Conservation (phyloP, 1,140 invertebrate species). For the Drosophila jambulina region DNA sequence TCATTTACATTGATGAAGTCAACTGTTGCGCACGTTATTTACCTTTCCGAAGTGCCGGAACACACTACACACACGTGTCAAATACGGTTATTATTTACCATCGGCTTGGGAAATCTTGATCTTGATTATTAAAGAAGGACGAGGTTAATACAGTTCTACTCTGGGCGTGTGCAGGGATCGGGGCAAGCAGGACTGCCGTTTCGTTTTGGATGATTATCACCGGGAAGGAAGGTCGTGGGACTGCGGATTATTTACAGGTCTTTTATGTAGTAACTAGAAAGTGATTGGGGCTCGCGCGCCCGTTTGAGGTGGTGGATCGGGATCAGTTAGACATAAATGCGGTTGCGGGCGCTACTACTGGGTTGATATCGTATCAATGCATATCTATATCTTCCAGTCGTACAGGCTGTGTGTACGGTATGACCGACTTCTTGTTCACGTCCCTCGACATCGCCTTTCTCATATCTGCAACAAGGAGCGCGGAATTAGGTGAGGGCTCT, state of each 20-base stretch:
- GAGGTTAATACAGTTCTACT: conserved; percentile 25
- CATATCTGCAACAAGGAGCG: conserved; percentile 92
- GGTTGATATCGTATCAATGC: conserved; percentile 75
- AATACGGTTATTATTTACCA: conserved; percentile 55
- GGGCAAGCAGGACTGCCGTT: conserved; percentile 27
- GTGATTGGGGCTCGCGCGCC: conserved; percentile 7
- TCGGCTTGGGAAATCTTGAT: conserved; percentile 45
- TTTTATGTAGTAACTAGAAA: conserved; percentile 29
- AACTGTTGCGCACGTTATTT: conserved; percentile 54
- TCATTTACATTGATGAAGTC: conserved; percentile 40
- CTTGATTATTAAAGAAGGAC: conserved; percentile 22
- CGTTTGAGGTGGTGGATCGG: neutral
- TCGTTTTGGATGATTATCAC: conserved; percentile 18
- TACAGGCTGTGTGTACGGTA: conserved; percentile 97
- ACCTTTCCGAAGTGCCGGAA: conserved; percentile 52
- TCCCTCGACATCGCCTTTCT: conserved; percentile 98
- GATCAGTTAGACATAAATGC: conserved; percentile 74
- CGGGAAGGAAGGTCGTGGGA: conserved; percentile 1
- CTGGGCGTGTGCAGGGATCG: conserved; percentile 15
- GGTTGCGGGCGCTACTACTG: conserved; percentile 62
- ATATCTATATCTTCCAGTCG: conserved; percentile 97
- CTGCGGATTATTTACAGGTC: conserved; percentile 46
- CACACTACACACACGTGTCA: conserved; percentile 15
- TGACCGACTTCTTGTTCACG: conserved; percentile 95
- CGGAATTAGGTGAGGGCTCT: neutral